Percentiles rank a stretch among this genome's conserved stretches.
Evolutionary conservation across 2,113 vertebrate genomes (phyloP).

Genomic region (Ammodytes marinus): DNA sequence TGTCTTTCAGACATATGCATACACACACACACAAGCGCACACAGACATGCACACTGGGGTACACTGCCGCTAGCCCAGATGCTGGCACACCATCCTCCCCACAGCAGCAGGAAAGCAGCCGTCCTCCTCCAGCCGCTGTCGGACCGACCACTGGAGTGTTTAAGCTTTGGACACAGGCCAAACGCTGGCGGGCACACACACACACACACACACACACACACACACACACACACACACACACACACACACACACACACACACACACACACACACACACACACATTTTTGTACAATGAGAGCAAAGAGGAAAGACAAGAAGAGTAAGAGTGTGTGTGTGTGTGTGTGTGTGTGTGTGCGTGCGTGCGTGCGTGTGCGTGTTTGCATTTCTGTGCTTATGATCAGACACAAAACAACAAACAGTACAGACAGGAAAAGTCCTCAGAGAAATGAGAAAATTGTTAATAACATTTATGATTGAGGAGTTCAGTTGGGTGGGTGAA

Average conservation of each 20-base stretch:
- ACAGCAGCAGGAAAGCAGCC: conserved; percentile 48
- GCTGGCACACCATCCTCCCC: conserved; percentile 26
- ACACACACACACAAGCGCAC: background rate
- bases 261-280: conserved; percentile 24
- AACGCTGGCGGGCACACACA: conserved; percentile 21
- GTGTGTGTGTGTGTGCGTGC: background rate
- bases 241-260: conserved; percentile 11
- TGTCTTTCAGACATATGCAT: background rate
- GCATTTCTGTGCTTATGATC: conserved; percentile 12
- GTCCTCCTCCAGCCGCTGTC: conserved; percentile 38
- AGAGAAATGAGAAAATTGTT: background rate
- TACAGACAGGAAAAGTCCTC: conserved; percentile 7
- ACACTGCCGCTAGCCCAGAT: conserved; percentile 50
- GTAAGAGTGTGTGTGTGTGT: conserved; percentile 1
- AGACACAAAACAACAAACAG: conserved; percentile 9
- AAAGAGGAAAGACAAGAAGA: background rate
- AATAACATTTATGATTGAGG: background rate
- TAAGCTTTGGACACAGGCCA: conserved; percentile 55
- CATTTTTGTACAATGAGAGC: conserved; percentile 17
- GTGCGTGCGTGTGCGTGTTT: conserved; percentile 1
- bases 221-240: conserved; percentile 20
- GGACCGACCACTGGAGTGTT: conserved; percentile 48
- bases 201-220: conserved; percentile 20
- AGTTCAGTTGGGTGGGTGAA: conserved; percentile 13
- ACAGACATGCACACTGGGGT: background rate